Evolutionary conservation across 2,797 vertebrate species (phyloP), one percentile per base, ranked within the genome.

Genomic region (Platalea minor): DNA sequence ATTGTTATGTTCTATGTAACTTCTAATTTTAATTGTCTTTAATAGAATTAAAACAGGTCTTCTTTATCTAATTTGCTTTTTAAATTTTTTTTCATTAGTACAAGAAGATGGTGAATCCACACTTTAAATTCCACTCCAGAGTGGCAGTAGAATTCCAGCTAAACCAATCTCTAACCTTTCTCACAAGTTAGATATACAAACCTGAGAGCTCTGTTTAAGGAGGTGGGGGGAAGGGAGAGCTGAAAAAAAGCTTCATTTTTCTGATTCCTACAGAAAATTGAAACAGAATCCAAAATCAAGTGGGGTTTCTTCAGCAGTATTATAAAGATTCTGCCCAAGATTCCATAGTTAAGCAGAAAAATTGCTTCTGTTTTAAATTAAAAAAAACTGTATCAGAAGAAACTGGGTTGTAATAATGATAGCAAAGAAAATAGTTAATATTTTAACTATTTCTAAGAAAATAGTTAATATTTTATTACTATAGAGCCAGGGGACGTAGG

Each of bases 111-210:
- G 92, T 95, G 73, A 93, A 91, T 96, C 89, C 94, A 95, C 85
- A 94, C 94, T 96, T 95, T 95, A 96, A 96, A 96, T 96, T 96
- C 91, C 95, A 73, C 88, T 89, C 61, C 61, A 86, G 73, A 73
- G 51, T 95, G 85, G 65, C 37, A 84, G 33, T 70, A 91, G 79
- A 95, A 95, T 96, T 96, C 88, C 88, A 95, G 79, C 91, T 95
- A 88, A 95, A 91, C 17, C 14, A 60, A 12, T 80, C 18, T 83
- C 16, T 82, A 37, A 57, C 7, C 33, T 77, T 81, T 92, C 11
- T 84, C 7, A 29, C 25, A 65, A 72, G 9, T 60, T 91, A 21
- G 10, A 28, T 70, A 5, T 11, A 43, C 29, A 68, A 80, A 85
- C 43, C 37, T 45, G 37, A 73, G 17, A 72, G 53, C 33, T 80